A percentile compares a stretch with the other conserved stretches of the same genome.
Evolutionary conservation across 2,888 invertebrate species (phyloP).

Genomic region (Mesorhabditis belari): DNA sequence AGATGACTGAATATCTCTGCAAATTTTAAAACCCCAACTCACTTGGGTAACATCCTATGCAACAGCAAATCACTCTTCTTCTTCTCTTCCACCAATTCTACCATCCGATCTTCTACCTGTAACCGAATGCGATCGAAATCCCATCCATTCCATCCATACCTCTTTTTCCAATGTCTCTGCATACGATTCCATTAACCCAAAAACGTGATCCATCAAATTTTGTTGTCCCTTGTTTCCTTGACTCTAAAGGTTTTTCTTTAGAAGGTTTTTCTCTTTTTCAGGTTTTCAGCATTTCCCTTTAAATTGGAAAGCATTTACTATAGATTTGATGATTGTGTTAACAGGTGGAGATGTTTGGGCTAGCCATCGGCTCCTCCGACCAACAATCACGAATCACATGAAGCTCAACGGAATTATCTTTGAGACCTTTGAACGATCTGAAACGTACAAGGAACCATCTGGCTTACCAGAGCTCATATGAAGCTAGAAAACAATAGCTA

Average conservation of each 20-base stretch:
- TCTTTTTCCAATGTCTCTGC: conserved; percentile 37
- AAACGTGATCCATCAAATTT: conserved; percentile 51
- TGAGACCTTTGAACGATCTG: no score
- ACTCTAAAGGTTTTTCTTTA: no score
- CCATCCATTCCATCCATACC: no score
- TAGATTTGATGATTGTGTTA: conserved; percentile 29
- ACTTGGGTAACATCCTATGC: conserved; percentile 45
- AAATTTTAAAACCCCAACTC: no score
- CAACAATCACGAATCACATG: conserved; percentile 48
- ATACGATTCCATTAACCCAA: conserved; percentile 43
- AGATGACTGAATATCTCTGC: no score
- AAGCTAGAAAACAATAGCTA: no score
- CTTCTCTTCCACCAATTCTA: conserved; percentile 43
- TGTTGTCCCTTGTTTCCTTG: conserved; percentile 16
- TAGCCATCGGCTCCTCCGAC: conserved; percentile 38
- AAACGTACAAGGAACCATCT: no score
- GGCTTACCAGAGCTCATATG: conserved; percentile 30
- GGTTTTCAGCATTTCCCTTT: no score
- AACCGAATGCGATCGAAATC: background rate
- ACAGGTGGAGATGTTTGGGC: conserved; percentile 41
- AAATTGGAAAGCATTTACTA: no score
- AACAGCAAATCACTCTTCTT: conserved; percentile 41
- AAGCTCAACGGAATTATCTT: conserved; percentile 17
- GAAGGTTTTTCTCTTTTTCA: no score
- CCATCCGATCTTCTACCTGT: conserved; percentile 36